phyloP scores from a whole-genome alignment of 2,797 vertebrate species.

The Coregonus sp. region DNA sequence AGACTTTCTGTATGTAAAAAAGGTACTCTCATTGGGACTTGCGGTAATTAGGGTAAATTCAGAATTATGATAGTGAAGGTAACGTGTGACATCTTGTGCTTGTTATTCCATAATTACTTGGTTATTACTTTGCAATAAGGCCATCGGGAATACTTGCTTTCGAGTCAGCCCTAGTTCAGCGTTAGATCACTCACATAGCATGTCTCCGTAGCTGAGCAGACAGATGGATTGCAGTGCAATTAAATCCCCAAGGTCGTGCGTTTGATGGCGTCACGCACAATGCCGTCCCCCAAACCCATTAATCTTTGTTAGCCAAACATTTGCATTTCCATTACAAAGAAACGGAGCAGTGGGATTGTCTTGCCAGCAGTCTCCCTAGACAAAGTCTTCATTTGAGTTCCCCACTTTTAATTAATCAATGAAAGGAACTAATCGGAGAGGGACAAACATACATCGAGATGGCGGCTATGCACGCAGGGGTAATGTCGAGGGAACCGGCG shows the following conservation, averaged over 20 bases:
- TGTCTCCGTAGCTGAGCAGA: slow-evolving; percentile 28
- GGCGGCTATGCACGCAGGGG: slow-evolving; percentile 52
- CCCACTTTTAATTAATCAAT: slow-evolving; percentile 76
- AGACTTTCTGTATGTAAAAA: slow-evolving; percentile 30
- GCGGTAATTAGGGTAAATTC: too few relatives aligned
- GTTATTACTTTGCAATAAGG: neutral
- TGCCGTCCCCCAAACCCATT: slow-evolving; percentile 65
- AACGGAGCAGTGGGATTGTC: slow-evolving; percentile 64
- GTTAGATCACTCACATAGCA: slow-evolving; percentile 34
- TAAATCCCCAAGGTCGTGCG: slow-evolving; percentile 72
- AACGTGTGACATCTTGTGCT: too few relatives aligned
- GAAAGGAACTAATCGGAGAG: slow-evolving; percentile 67
- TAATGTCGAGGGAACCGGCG: slow-evolving; percentile 41
- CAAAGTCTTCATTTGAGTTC: slow-evolving; percentile 69
- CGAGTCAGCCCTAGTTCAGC: slow-evolving; percentile 28
- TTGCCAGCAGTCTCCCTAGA: slow-evolving; percentile 25
- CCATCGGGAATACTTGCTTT: slow-evolving; percentile 3
- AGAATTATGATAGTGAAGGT: too few relatives aligned
- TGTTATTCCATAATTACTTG: neutral
- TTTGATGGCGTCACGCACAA: slow-evolving; percentile 62
- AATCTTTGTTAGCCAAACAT: slow-evolving; percentile 74
- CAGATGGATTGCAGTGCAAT: slow-evolving; percentile 67
- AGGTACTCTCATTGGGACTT: too few relatives aligned
- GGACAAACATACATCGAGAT: slow-evolving; percentile 52
- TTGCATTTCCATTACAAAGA: slow-evolving; percentile 60